Conservation (phyloP, 2,888 invertebrate species). For the Apamea sordens region DNA sequence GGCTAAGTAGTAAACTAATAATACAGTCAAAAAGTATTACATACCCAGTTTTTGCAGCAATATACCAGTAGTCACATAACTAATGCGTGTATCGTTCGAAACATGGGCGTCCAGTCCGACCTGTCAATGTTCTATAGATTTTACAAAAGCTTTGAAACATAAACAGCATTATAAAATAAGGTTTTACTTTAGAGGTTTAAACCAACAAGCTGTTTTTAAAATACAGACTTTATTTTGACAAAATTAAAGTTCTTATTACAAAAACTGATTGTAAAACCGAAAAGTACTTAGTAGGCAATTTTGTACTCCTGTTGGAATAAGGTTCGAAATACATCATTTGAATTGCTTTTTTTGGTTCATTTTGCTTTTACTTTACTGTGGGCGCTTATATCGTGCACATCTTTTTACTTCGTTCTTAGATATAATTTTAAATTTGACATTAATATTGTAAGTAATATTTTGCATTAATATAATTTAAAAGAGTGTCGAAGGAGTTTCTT, state of each 20-base stretch:
- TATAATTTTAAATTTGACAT: not conserved
- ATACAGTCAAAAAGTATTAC: conserved; percentile 23
- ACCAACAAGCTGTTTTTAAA: not conserved
- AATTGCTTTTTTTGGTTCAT: not conserved
- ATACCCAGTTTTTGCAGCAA: conserved; percentile 93
- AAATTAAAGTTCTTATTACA: not conserved
- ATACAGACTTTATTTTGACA: not conserved
- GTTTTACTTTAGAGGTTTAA: not conserved
- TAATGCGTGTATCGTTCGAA: conserved; percentile 93
- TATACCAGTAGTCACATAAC: conserved; percentile 97
- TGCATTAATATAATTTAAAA: not conserved
- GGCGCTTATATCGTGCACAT: not conserved
- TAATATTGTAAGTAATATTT: not conserved
- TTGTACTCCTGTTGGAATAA: not conserved
- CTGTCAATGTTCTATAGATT: conserved; percentile 79
- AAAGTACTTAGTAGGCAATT: not conserved
- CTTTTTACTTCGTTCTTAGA: not conserved
- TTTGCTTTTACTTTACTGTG: not conserved
- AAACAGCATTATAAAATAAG: not conserved
- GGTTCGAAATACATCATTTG: not conserved
- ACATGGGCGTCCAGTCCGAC: conserved; percentile 92
- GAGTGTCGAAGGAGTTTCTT: not conserved
- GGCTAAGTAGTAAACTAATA: not conserved
- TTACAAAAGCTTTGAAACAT: not conserved
- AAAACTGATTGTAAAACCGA: not conserved